These are phyloP conservation scores for Dicyrtomina minuta DNA, from an alignment of 2,888 invertebrate genomes.

Conservation along the genomic window DNA sequence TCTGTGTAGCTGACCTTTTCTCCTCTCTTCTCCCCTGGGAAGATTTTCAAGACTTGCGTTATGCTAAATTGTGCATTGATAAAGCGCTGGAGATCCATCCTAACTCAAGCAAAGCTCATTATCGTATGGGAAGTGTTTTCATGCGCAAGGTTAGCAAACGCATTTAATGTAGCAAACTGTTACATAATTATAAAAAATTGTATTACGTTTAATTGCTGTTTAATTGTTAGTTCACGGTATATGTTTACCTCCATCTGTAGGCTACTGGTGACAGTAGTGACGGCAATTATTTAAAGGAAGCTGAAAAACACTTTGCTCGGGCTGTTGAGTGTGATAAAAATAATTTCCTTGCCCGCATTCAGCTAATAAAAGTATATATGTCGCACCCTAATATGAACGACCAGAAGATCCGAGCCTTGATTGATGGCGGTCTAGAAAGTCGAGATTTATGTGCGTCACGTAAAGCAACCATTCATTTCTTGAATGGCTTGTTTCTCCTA, in stretches of 20 bases:
- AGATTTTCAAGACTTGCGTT: constrained; percentile 28
- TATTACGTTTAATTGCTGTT: too few species aligned
- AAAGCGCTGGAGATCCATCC: constrained; percentile 34
- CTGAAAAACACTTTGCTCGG: background rate
- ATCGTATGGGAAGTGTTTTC: constrained; percentile 36
- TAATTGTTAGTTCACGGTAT: too few species aligned
- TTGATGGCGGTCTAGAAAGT: background rate
- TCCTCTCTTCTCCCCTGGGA: constrained; percentile 29
- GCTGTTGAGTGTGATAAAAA: constrained; percentile 6
- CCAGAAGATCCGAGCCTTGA: background rate
- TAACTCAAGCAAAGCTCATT: constrained; percentile 42
- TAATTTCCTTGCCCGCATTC: constrained; percentile 24
- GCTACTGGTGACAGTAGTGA: too few species aligned
- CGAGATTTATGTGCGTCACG: constrained; percentile 2
- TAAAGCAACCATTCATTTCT: constrained; percentile 3
- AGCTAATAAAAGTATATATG: constrained; percentile 15
- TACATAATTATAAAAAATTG: background rate
- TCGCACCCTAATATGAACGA: constrained; percentile 4
- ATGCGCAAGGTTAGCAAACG: constrained; percentile 18
- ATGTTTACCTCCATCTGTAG: too few species aligned
- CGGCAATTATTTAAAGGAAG: constrained; percentile 9
- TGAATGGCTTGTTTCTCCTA: constrained; percentile 9
- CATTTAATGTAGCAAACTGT: background rate
- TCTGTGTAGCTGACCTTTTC: constrained; percentile 35
- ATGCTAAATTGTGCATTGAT: constrained; percentile 32